Evolutionary conservation across 2,797 vertebrate genomes (phyloP), one percentile per base, ranked within the genome.

Genomic region (Sus cebifrons): DNA sequence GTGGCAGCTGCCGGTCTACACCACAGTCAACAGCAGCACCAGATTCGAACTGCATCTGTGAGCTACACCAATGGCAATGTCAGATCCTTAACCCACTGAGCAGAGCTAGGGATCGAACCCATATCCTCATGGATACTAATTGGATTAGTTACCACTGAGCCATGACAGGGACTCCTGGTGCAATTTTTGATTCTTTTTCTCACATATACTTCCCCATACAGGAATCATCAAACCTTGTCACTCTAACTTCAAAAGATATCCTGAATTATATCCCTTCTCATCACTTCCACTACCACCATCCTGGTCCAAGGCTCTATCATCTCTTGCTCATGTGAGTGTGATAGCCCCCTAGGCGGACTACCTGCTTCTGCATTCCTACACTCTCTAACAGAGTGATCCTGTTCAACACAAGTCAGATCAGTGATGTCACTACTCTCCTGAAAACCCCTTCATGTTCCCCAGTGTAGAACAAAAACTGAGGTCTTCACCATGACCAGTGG

Each of bases 231-330:
- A 92, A 85, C 68, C 20, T 49, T 58, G 23, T 84, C 58, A 67
- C 44, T 92, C 12, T 86, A 58, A 77, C 65, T 91, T 79, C 44
- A 88, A 92, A 88, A 87, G 44, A 54, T 36, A 83, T 75, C 75
- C 60, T 90, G 68, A 94, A 81, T 90, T 74, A 54, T 94, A 49
- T 49, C 23, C 20, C 82, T 95, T 54, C 32, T 91, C 23, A 44
- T 29, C 10, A 87, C 36, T 58, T 83, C 75, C 18, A 75, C 54
- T 65, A 54, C 44, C 54, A 68, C 70, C 17, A 54, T 58, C 16
- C 6, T 56, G 13, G 52, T 49, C 58, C 40, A 89, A 89, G 44
- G 54, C 17, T 62, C 6, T 5, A 56, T 60, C 6, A n/a, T 75
- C 20, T 85, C 81, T 60, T 83, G n/a, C 29, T 32, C 36, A 2